Evolutionary conservation across 1,140 invertebrate genomes (phyloP).

Genomic region (Dreissena rostriformis): DNA sequence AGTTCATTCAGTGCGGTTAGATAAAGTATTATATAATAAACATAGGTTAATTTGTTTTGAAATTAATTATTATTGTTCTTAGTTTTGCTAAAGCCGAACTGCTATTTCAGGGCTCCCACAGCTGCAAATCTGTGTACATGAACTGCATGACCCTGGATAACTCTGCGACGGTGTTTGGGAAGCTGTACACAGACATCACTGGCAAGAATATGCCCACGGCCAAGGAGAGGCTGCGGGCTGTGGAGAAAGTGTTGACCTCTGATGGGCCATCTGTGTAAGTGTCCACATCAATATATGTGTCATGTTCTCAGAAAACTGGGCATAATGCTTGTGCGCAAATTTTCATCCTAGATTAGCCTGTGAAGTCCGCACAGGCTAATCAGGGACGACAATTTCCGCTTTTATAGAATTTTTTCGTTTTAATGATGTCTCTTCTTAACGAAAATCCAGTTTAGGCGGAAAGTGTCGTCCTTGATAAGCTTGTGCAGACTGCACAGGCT

Average conservation of each 20-base stretch:
- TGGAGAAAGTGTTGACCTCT: constrained; percentile 69
- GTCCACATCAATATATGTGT: too few relatives aligned
- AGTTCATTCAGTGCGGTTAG: constrained; percentile 85
- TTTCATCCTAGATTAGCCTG: too few relatives aligned
- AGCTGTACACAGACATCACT: constrained; percentile 70
- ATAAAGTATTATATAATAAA: constrained; percentile 83
- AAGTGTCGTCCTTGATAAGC: too few relatives aligned
- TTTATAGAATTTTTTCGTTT: too few relatives aligned
- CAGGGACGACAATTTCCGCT: too few relatives aligned
- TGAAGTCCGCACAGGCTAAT: too few relatives aligned
- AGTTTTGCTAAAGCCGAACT: background rate
- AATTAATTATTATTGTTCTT: too few relatives aligned
- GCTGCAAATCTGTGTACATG: constrained; percentile 69
- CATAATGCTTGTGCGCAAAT: too few relatives aligned
- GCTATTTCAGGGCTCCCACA: constrained; percentile 62
- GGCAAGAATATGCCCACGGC: constrained; percentile 64
- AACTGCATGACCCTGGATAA: constrained; percentile 78
- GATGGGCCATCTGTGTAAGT: constrained; percentile 71
- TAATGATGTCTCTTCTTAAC: too few relatives aligned
- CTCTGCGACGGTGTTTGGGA: constrained; percentile 67
- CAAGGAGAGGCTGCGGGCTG: constrained; percentile 65
- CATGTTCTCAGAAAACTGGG: too few relatives aligned
- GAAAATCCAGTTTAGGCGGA: too few relatives aligned
- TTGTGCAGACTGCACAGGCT: too few relatives aligned
- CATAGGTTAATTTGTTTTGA: background rate